These are phyloP conservation scores for Caenorhabditis becei DNA, from an alignment of 2,888 invertebrate species.

Conservation along the genomic window DNA sequence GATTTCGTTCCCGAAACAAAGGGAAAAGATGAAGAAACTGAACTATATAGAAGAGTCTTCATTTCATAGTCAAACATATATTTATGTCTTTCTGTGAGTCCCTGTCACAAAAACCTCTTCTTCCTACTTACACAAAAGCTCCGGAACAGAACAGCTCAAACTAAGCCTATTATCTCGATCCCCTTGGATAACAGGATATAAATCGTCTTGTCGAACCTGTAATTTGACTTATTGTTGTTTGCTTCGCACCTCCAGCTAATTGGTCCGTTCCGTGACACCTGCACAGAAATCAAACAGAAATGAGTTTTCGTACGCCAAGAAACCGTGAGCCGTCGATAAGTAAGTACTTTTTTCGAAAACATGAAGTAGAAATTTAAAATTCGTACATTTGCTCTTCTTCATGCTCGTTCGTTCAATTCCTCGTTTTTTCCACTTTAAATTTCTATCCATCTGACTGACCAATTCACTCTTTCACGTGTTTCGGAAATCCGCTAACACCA, in stretches of 20 bases:
- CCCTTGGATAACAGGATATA: constrained; percentile 4
- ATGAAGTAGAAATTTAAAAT: constrained; percentile 36
- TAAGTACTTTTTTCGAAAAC: constrained; percentile 39
- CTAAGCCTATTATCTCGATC: neutral
- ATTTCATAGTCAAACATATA: neutral
- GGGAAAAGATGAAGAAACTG: neutral
- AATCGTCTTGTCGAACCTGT: constrained; percentile 32
- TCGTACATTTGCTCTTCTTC: no score
- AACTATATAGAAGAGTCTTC: neutral
- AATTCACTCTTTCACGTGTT: neutral
- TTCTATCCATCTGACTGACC: neutral
- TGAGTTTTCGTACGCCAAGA: constrained; percentile 41
- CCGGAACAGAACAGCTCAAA: neutral
- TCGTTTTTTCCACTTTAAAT: neutral
- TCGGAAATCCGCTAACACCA: neutral
- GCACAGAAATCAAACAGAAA: constrained; percentile 11
- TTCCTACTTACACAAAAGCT: neutral
- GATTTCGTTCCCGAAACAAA: neutral
- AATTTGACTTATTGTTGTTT: constrained; percentile 51
- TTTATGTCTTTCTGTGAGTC: no score
- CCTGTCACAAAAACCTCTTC: neutral
- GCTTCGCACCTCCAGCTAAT: constrained; percentile 26
- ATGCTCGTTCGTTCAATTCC: constrained; percentile 9
- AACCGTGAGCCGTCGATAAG: constrained; percentile 19
- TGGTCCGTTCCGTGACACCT: constrained; percentile 33